A percentile compares a stretch with the other conserved stretches of the same genome.
Evolutionary conservation across 2,888 invertebrate species (phyloP).

Genomic region (Dryobota labecula): DNA sequence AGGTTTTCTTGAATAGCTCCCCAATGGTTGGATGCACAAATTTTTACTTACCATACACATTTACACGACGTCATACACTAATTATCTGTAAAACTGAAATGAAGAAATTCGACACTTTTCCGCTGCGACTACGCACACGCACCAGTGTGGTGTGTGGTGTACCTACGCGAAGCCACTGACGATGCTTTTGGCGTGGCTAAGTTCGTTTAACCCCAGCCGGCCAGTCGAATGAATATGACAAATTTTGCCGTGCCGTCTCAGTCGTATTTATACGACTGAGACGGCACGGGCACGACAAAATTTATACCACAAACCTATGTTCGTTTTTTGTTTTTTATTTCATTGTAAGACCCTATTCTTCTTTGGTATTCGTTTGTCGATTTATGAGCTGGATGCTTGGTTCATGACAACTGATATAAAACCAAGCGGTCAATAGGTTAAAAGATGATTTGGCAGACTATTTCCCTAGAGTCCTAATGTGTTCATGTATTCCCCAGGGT

Average conservation of each 20-base stretch:
- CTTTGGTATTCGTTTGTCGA: neutral
- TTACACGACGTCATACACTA: no score
- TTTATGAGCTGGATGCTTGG: neutral
- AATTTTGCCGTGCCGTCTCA: neutral
- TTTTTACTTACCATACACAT: no score
- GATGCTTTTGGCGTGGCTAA: neutral
- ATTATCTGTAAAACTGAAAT: no score
- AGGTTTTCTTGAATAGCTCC: no score
- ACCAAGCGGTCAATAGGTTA: neutral
- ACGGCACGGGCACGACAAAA: no score
- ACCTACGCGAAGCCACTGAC: neutral
- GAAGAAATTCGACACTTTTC: no score
- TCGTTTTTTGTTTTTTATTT: neutral
- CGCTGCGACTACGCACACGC: no score
- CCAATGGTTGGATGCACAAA: no score
- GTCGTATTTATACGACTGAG: neutral
- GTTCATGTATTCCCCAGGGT: slow-evolving; percentile 88
- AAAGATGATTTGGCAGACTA: neutral
- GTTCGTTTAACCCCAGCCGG: neutral
- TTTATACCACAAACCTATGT: no score
- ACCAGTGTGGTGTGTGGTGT: neutral
- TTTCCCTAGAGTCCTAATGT: neutral
- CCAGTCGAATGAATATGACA: no score
- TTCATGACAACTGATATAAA: no score
- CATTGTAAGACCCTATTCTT: no score